Percentiles rank a stretch among this genome's conserved stretches.
These are phyloP conservation scores for Ectemnius cavifrons DNA, from an alignment of 2,888 invertebrate species.

Conservation along the genomic window DNA sequence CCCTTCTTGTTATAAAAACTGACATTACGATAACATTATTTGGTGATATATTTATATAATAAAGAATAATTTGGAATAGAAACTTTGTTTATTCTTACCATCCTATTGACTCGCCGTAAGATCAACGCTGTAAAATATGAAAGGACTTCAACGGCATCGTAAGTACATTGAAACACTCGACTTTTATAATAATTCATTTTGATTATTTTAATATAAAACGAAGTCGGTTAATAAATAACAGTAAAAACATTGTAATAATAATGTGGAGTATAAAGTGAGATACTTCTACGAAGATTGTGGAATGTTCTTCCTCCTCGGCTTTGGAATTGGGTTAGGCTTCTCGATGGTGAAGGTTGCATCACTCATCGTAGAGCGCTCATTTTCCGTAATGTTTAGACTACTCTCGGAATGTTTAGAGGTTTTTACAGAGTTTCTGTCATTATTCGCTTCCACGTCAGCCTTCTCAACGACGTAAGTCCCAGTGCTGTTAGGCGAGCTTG, in stretches of 20 bases:
- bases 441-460: constrained; percentile 29
- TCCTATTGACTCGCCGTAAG: too few relatives aligned
- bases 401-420: not conserved
- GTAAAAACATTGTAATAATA: too few relatives aligned
- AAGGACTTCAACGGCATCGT: too few relatives aligned
- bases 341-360: constrained; percentile 66
- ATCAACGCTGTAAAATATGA: too few relatives aligned
- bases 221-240: too few relatives aligned
- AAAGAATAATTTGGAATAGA: constrained; percentile 59
- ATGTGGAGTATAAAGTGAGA: too few relatives aligned
- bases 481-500: constrained; percentile 54
- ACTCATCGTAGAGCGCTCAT: constrained; percentile 58
- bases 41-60: constrained; percentile 75
- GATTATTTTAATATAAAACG: too few relatives aligned
- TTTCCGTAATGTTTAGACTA: constrained; percentile 17
- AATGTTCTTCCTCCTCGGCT: constrained; percentile 51
- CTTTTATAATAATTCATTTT: not conserved
- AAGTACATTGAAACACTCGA: too few relatives aligned
- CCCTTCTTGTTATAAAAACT: constrained; percentile 46
- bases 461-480: constrained; percentile 65
- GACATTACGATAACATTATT: constrained; percentile 64
- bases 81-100: not conserved
- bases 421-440: constrained; percentile 20
- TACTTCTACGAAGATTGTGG: not conserved
- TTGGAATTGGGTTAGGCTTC: constrained; percentile 57